phyloP scores from a whole-genome alignment of 2,888 invertebrate species.

The Drosophila affinis region DNA sequence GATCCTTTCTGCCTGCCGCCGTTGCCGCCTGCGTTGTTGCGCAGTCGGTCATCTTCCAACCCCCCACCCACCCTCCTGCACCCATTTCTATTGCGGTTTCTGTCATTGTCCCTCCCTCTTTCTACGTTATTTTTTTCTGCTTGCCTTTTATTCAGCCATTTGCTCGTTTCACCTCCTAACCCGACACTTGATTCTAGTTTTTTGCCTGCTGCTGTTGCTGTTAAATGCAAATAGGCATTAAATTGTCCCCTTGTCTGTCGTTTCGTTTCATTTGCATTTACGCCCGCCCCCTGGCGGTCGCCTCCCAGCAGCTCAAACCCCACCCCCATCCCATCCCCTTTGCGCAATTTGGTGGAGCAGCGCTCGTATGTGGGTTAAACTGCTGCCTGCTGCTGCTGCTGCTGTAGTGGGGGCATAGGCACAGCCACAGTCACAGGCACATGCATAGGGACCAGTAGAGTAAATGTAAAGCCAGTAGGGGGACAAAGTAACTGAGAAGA shows the following conservation, averaged over 20 bases:
- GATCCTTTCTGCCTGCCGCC: background rate
- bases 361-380: slow-evolving; percentile 67
- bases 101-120: slow-evolving; percentile 1
- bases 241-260: slow-evolving; percentile 70
- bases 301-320: slow-evolving; percentile 14
- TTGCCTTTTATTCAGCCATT: slow-evolving; percentile 50
- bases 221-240: slow-evolving; percentile 75
- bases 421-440: slow-evolving; percentile 22
- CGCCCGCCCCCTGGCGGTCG: slow-evolving; percentile 30
- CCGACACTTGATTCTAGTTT: slow-evolving; percentile 70
- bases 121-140: slow-evolving; percentile 6
- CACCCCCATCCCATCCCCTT: slow-evolving; percentile 33
- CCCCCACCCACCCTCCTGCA: background rate
- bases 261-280: slow-evolving; percentile 71
- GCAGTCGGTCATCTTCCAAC: slow-evolving; percentile 23
- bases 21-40: background rate
- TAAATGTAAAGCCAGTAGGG: slow-evolving; percentile 3
- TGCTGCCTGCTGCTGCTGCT: slow-evolving; percentile 47
- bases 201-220: slow-evolving; percentile 38
- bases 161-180: slow-evolving; percentile 54
- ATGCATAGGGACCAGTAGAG: slow-evolving; percentile 2
- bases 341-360: slow-evolving; percentile 51
- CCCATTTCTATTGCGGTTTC: slow-evolving; percentile 13
- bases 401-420: slow-evolving; percentile 49
- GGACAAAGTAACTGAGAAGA: slow-evolving; percentile 38